A percentile compares a stretch with the other conserved stretches of the same genome.
Evolutionary conservation across 2,113 vertebrate species (phyloP).

Genomic region (Mobula hypostoma): DNA sequence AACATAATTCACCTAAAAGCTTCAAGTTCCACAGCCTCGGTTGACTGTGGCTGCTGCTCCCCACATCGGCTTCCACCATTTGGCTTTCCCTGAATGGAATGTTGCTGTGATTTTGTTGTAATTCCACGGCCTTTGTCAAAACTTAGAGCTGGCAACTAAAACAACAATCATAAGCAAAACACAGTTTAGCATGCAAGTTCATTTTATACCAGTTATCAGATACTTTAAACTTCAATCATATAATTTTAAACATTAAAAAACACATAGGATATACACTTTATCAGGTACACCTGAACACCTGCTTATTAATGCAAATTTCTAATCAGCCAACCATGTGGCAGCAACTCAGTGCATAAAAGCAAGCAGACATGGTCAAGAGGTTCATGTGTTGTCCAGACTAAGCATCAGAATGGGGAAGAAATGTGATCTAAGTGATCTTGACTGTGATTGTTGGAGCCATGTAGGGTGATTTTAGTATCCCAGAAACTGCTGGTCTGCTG

Average conservation of each 20-base stretch:
- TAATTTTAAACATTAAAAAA: background rate
- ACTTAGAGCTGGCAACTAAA: conserved; percentile 58
- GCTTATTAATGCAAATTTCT: no score
- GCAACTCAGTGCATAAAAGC: no score
- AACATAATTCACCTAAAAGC: conserved; percentile 62
- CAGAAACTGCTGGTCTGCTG: no score
- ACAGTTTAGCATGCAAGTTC: background rate
- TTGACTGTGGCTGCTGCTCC: conserved; percentile 50
- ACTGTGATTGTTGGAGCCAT: no score
- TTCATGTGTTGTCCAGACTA: no score
- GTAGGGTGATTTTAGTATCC: no score
- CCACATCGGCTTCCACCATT: conserved; percentile 45
- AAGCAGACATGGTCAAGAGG: no score
- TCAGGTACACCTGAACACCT: no score
- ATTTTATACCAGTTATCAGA: background rate
- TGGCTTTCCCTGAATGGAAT: conserved; percentile 43
- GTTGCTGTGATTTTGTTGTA: conserved; percentile 48
- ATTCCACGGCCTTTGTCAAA: conserved; percentile 51
- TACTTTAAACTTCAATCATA: background rate
- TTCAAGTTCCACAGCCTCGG: conserved; percentile 70
- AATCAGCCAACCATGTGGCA: no score
- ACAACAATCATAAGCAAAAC: conserved; percentile 41
- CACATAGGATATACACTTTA: background rate
- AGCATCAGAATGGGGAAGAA: no score
- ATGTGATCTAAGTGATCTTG: no score